Evolutionary conservation across 2,888 invertebrate genomes (phyloP).

Genomic region (Hirudinaria manillensis): DNA sequence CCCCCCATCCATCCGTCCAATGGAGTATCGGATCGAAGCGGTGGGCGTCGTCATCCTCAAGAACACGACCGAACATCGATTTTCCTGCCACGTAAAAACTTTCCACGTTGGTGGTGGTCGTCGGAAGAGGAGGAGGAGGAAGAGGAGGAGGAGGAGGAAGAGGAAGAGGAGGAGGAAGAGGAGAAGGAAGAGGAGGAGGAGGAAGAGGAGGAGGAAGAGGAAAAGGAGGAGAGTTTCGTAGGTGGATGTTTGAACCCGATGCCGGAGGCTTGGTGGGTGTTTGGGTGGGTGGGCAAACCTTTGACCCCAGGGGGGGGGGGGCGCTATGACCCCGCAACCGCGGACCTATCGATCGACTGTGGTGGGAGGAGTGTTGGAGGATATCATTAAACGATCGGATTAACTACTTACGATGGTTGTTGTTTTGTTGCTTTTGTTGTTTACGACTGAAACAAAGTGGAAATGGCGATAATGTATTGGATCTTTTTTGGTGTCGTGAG

Average conservation of each 20-base stretch:
- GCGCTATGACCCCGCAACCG: no score
- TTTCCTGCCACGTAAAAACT: slow-evolving; percentile 13
- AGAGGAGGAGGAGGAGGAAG: background rate
- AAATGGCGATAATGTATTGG: no score
- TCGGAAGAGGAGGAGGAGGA: slow-evolving; percentile 15
- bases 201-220: background rate
- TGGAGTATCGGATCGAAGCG: background rate
- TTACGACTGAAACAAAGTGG: no score
- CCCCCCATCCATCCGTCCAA: background rate
- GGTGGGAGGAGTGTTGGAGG: no score
- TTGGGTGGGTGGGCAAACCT: no score
- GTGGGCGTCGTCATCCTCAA: background rate
- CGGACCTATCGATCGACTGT: no score
- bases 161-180: background rate
- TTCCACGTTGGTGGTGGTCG: slow-evolving; percentile 5
- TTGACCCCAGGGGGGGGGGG: no score
- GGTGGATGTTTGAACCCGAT: background rate
- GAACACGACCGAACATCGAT: background rate
- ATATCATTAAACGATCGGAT: no score
- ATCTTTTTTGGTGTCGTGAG: no score
- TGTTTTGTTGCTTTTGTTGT: no score
- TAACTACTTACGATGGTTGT: no score
- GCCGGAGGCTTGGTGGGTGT: no score
- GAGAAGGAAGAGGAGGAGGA: background rate
- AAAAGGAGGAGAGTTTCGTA: background rate